Base-by-base conservation (phyloP, 2,113 vertebrate genomes). In the Ailuropoda melanoleuca region DNA sequence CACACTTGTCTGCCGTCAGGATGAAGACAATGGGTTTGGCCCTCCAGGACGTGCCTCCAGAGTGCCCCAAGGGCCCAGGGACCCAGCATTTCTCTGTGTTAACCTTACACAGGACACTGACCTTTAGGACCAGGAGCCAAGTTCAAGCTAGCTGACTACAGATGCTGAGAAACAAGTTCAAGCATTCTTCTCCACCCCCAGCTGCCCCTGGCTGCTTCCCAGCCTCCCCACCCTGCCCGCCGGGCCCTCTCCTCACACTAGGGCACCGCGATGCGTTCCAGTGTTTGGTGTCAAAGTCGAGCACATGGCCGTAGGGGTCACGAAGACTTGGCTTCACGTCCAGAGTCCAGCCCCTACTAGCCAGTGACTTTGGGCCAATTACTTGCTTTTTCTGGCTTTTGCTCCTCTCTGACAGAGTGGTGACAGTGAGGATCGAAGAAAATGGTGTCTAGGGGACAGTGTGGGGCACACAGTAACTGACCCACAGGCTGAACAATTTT, bases 1-100 rank as follows among this genome's bases (percentile, higher is more conserved):
- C 23, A 2, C 0, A 0, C 17, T 31, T 6, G 3, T 24, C 50
- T 50, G 53, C 21, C 4, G 0, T 0, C 1, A 6, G 34, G 21
- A 24, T 11, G 83, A 56, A 43, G 50, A 15, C 34, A 0, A 0
- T 2, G 23, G 46, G 48, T 17, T 55, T 50, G 21, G 29, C 31
- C 15, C 80, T 12, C 19, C 12, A 50, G 80, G 74, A 15, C 1
- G 0, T 1, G 3, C 3, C 14, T 34, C 34, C 14, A 21, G 58
- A 50, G 15, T 26, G 11, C 29, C 17, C 0, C 1, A 1, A 6
- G 23, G 80, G 13, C 24, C 39, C 60, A 0, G 15, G 29, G 55
- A 24, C 53, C 11, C 21, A 17, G 53, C 0, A 5, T n/a, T n/a
- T 60, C 21, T 70, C 23, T 4, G 46, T 23, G 39, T 8, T 70